A percentile compares a stretch with the other conserved stretches of the same genome.
Conservation (phyloP, 2,797 vertebrate species). For the Liparis tanakae region DNA sequence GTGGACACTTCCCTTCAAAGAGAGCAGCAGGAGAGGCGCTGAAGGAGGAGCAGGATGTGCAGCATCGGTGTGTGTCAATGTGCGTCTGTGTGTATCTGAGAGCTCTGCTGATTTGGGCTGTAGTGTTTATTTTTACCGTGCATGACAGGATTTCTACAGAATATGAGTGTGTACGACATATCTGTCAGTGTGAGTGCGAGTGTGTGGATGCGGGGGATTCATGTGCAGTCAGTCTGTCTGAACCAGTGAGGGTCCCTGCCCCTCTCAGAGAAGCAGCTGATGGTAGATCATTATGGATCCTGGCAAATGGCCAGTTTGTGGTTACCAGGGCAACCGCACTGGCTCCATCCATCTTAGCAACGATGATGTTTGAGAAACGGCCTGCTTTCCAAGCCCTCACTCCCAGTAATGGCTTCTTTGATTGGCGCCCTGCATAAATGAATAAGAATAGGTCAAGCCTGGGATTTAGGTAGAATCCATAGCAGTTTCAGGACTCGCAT, state of each 20-base stretch:
- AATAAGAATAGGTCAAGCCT: constrained; percentile 68
- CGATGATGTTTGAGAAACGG: constrained; percentile 70
- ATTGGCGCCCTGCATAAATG: constrained; percentile 74
- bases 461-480: constrained; percentile 51
- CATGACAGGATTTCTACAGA: constrained; percentile 6
- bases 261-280: constrained; percentile 70
- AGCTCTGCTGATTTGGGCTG: constrained; percentile 27
- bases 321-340: constrained; percentile 82
- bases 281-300: constrained; percentile 83
- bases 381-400: constrained; percentile 66
- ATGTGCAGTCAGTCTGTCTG: constrained; percentile 33
- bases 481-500: constrained; percentile 14
- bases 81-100: neutral
- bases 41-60: too few species aligned
- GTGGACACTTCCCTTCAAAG: constrained; percentile 14
- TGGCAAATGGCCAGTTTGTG: constrained; percentile 79
- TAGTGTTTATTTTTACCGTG: constrained; percentile 10
- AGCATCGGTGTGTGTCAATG: neutral
- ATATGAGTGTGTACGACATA: neutral
- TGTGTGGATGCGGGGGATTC: constrained; percentile 31
- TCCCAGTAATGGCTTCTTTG: constrained; percentile 75
- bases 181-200: constrained; percentile 9
- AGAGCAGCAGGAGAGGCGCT: constrained; percentile 23
- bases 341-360: constrained; percentile 71
- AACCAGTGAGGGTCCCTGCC: constrained; percentile 51